A percentile compares a stretch with the other conserved stretches of the same genome.
Conservation (phyloP, 1,140 invertebrate genomes). For the Diprion similis region DNA sequence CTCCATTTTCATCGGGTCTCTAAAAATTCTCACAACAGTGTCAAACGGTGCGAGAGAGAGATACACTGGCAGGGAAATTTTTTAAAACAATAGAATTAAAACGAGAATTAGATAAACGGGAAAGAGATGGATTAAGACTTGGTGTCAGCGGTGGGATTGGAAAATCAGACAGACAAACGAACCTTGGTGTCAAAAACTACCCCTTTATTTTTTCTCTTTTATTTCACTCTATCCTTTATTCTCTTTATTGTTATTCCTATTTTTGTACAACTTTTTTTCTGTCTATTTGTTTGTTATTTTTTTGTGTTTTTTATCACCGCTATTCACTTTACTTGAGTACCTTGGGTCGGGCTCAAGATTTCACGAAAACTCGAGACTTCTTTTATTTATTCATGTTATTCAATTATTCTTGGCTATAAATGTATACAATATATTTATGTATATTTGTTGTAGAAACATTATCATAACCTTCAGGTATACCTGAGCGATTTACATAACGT, state of each 20-base stretch:
- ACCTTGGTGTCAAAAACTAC: too few relatives aligned
- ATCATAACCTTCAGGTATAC: background rate
- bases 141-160: too few relatives aligned
- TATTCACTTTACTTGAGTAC: background rate
- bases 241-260: background rate
- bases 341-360: background rate
- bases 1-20: too few relatives aligned
- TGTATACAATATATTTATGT: background rate
- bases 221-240: background rate
- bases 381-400: background rate
- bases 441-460: background rate
- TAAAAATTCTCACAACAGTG: too few relatives aligned
- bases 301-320: background rate
- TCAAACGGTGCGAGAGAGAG: too few relatives aligned
- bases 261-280: background rate
- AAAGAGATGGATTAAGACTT: too few relatives aligned
- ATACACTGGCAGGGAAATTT: too few relatives aligned
- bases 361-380: background rate
- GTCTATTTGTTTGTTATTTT: background rate
- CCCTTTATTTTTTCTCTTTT: too few relatives aligned
- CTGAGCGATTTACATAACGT: too few relatives aligned
- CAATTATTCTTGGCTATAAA: background rate
- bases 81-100: too few relatives aligned
- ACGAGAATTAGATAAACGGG: too few relatives aligned
- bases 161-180: too few relatives aligned